A percentile compares a stretch with the other conserved stretches of the same genome.
Conservation (phyloP, 1,140 invertebrate genomes). For the Brachionus paranguensis region DNA sequence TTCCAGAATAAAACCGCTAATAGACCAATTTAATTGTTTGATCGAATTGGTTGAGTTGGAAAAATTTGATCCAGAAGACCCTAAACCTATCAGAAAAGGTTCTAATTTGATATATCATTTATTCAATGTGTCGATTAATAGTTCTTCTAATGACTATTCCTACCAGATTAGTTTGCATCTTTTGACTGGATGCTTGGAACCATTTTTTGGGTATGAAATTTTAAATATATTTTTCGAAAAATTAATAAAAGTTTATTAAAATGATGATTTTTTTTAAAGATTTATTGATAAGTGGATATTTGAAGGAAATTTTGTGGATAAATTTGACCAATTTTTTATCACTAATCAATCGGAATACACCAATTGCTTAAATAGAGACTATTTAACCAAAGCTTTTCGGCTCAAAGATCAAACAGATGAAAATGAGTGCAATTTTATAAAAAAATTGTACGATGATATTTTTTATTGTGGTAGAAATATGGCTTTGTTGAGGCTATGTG, state of each 20-base stretch:
- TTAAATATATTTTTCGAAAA: background rate
- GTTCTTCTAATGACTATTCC: background rate
- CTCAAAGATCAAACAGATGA: background rate
- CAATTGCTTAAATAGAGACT: background rate
- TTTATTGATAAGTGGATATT: slow-evolving; percentile 38
- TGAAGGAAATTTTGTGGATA: slow-evolving; percentile 26
- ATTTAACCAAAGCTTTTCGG: background rate
- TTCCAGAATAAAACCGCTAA: background rate
- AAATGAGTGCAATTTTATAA: background rate
- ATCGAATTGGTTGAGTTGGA: background rate
- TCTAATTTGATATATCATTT: background rate
- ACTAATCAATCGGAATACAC: background rate
- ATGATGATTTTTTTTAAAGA: background rate
- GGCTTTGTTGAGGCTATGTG: background rate
- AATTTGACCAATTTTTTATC: slow-evolving; percentile 36
- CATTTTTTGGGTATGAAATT: background rate
- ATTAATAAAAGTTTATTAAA: background rate
- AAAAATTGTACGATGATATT: slow-evolving; percentile 28
- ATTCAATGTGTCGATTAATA: background rate
- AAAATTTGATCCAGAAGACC: background rate
- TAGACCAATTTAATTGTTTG: background rate
- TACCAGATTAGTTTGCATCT: background rate
- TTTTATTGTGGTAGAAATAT: slow-evolving; percentile 25
- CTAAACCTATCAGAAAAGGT: background rate
- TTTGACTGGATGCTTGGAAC: background rate